Base-by-base conservation (phyloP, 2,797 vertebrate genomes). In the Hipposideros larvatus region DNA sequence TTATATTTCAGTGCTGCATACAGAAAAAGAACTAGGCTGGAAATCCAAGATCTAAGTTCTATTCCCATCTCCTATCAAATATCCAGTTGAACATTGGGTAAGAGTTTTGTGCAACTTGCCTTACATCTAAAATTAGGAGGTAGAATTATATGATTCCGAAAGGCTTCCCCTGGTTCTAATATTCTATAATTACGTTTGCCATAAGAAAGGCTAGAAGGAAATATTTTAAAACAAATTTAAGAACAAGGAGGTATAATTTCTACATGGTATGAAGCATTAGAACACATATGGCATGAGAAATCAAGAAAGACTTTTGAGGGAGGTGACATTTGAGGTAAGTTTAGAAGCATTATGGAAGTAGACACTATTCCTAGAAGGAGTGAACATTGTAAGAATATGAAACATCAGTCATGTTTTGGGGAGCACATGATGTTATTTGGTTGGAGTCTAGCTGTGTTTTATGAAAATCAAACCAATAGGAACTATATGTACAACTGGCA, bases 201-300 rank as follows among this genome's bases (percentile, higher is more conserved):
- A 68, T 4, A 46, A 55, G 75, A 82, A 83, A 89, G 86, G 11
- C 22, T 11, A 77, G 43, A 91, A 75, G 22, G 28, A 34, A 59
- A 91, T 57, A 5, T 57, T 96, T 93, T 85, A 92, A 95, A 86
- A 87, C 26, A 93, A 68, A 94, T 37, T 75, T 80, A 46, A 80
- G 37, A 83, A 11, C 94, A 78, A 63, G 26, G 74, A 88, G 59
- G 95, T 77, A 48, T 71, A 65, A 57, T 34, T 59, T 87, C 16
- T 37, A 46, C 4, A 70, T 4, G 24, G 15, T 61, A 65, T 70
- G 28, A 93, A 88, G 51, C 14, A 43, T 0, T 90, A 55, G 19
- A 41, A 31, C 16, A 90, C 26, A 59, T n/a, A 53, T 26, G 16
- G 46, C 79, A 37, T 37, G 37, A 37, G 46, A 91, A 79, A 73